phyloP scores from a whole-genome alignment of 2,888 invertebrate species.

The Notocelia uddmanniana region DNA sequence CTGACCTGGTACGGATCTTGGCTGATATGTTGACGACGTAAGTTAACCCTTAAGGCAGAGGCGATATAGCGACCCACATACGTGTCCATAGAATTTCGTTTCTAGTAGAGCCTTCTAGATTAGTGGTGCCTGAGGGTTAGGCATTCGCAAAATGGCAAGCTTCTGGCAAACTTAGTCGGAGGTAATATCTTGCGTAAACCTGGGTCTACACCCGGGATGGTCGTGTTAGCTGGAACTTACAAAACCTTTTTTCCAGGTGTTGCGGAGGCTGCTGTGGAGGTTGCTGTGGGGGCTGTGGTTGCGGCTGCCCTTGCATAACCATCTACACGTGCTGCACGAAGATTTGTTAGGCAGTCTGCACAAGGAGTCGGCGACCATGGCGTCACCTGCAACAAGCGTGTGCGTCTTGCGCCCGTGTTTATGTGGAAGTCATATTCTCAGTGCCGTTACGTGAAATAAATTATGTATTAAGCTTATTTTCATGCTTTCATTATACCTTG shows the following conservation, averaged over 20 bases:
- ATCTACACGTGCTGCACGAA: slow-evolving; percentile 80
- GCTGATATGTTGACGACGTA: too few species aligned
- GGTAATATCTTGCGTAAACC: too few species aligned
- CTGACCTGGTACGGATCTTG: too few species aligned
- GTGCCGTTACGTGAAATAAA: slow-evolving; percentile 52
- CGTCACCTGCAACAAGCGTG: background rate
- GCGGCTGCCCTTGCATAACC: slow-evolving; percentile 73
- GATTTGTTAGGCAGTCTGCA: slow-evolving; percentile 63
- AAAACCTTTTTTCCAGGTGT: slow-evolving; percentile 56
- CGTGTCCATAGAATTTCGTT: too few species aligned
- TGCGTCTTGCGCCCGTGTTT: slow-evolving; percentile 45
- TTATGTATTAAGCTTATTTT: slow-evolving; percentile 25
- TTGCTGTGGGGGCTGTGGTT: slow-evolving; percentile 51
- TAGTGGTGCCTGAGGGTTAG: too few species aligned
- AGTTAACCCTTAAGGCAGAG: too few species aligned
- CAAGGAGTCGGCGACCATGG: slow-evolving; percentile 1
- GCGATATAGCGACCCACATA: too few species aligned
- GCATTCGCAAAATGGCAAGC: too few species aligned
- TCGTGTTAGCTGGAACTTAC: too few species aligned
- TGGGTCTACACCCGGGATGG: too few species aligned
- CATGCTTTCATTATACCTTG: background rate
- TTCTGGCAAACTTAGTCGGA: too few species aligned
- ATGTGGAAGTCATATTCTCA: slow-evolving; percentile 40
- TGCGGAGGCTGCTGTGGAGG: slow-evolving; percentile 47
- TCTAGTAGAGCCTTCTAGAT: too few species aligned